Evolutionary conservation across 2,113 vertebrate genomes (phyloP).

Genomic region (Glaucidium brasilianum): DNA sequence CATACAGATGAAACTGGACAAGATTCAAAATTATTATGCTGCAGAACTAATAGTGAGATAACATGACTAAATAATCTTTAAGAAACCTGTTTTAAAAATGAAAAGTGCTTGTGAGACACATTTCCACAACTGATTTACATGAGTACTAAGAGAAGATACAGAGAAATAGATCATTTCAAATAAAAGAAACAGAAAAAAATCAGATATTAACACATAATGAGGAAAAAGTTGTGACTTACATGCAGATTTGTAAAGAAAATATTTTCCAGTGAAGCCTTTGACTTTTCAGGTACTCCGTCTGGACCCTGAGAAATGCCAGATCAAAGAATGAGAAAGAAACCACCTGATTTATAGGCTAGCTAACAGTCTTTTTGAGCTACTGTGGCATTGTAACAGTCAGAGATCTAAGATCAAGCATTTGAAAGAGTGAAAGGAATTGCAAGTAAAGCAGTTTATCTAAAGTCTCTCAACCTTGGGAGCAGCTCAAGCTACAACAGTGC

Average conservation of each 20-base stretch:
- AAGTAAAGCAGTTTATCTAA: not conserved
- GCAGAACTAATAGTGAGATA: not conserved
- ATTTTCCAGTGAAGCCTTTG: not conserved
- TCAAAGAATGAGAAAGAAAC: not conserved
- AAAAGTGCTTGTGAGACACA: not conserved
- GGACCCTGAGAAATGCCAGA: not conserved
- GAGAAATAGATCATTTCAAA: not conserved
- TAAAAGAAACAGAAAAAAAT: not conserved
- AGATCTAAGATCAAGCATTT: constrained; percentile 26
- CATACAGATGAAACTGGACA: not conserved
- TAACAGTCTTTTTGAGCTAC: constrained; percentile 5
- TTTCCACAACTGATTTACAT: not conserved
- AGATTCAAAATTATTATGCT: not conserved
- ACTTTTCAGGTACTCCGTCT: not conserved
- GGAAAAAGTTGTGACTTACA: not conserved
- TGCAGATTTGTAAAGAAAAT: not conserved
- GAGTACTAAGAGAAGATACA: not conserved
- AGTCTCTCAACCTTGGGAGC: not conserved
- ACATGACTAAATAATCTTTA: not conserved
- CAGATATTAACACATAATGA: not conserved
- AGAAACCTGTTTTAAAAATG: not conserved
- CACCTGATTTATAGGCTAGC: not conserved
- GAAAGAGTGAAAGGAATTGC: not conserved
- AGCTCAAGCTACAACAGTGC: not conserved
- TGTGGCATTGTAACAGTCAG: not conserved